These are phyloP conservation scores for Tichodroma muraria DNA, from an alignment of 2,113 vertebrate species.

Conservation along the genomic window DNA sequence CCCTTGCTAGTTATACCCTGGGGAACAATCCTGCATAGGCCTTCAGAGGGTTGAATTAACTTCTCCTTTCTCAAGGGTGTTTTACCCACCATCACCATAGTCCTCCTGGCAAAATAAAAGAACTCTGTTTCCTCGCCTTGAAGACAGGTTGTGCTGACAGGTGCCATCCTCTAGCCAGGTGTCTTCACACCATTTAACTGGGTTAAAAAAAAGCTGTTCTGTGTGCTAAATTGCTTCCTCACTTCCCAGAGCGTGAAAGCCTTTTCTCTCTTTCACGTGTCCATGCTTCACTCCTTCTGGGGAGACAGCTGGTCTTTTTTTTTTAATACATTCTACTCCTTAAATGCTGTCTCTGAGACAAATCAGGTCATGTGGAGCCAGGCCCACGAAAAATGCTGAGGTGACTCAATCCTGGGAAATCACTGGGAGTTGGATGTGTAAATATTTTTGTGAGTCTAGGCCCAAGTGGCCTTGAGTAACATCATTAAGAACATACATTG, in stretches of 20 bases:
- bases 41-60: neutral
- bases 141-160: conserved; percentile 40
- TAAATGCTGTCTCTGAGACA: neutral
- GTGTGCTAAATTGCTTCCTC: conserved; percentile 61
- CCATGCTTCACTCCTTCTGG: conserved; percentile 39
- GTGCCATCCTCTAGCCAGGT: conserved; percentile 64
- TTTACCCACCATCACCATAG: neutral
- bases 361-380: neutral
- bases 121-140: neutral
- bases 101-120: neutral
- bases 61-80: neutral
- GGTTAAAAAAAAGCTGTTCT: conserved; percentile 57
- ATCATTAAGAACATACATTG: neutral
- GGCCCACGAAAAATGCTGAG: neutral
- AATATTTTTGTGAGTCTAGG: neutral
- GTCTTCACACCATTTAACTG: conserved; percentile 68
- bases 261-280: conserved; percentile 18
- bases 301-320: conserved; percentile 27
- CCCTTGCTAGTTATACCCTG: neutral
- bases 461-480: neutral
- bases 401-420: neutral
- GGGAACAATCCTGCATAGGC: neutral
- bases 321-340: conserved; percentile 1
- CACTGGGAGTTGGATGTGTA: neutral
- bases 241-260: conserved; percentile 35